Evolutionary conservation across 2,113 vertebrate genomes (phyloP).

Genomic region (Oxygymnocypris stewartii): DNA sequence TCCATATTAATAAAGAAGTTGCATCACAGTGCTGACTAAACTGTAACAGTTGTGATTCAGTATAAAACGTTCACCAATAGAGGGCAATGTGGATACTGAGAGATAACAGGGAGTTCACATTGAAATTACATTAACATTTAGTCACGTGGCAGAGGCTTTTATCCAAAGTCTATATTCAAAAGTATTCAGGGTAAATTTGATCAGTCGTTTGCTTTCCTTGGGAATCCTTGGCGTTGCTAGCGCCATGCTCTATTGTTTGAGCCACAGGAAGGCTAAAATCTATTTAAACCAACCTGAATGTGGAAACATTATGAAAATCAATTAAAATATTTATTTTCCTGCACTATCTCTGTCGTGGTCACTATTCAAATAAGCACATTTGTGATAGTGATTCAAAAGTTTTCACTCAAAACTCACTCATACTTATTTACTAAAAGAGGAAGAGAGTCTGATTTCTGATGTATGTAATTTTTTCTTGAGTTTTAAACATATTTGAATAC

Average conservation of each 20-base stretch:
- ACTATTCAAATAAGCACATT: neutral
- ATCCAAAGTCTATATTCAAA: neutral
- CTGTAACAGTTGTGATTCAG: constrained; percentile 61
- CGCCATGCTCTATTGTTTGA: neutral
- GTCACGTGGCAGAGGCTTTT: no score
- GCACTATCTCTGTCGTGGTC: neutral
- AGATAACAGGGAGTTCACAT: neutral
- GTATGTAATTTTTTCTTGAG: neutral
- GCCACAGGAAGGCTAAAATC: neutral
- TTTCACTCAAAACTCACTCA: neutral
- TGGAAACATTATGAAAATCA: neutral
- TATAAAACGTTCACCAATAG: constrained; percentile 65
- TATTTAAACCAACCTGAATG: neutral
- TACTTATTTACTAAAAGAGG: no score
- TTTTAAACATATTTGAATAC: no score
- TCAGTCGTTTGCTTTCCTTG: neutral
- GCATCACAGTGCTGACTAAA: constrained; percentile 58
- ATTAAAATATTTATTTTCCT: neutral
- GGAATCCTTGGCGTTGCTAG: neutral
- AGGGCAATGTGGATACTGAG: constrained; percentile 60
- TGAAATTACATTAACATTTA: neutral
- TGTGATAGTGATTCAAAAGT: neutral
- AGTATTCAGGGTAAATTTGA: neutral
- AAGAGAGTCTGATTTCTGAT: neutral
- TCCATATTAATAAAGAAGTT: constrained; percentile 50